phyloP scores from a whole-genome alignment of 1,140 invertebrate genomes.

The Drosophila punjabiensis region DNA sequence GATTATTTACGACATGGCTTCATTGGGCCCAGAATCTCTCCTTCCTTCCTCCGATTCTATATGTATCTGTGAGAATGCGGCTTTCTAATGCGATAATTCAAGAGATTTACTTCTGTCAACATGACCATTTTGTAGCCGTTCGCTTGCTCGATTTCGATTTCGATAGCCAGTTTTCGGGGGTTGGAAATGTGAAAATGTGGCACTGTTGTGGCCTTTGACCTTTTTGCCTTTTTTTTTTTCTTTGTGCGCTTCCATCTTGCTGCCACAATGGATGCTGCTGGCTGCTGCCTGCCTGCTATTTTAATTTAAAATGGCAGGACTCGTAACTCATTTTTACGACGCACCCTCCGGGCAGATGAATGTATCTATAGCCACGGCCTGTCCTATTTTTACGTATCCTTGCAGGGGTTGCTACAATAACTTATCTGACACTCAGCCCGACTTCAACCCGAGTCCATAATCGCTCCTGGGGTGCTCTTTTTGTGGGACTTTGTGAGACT shows the following conservation, averaged over 20 bases:
- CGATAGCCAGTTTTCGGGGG: constrained; percentile 44
- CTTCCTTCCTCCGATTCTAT: constrained; percentile 1
- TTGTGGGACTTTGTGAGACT: constrained; percentile 34
- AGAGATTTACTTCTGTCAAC: constrained; percentile 85
- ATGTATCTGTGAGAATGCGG: constrained; percentile 73
- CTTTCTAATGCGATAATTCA: constrained; percentile 85
- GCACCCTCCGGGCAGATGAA: constrained; percentile 69
- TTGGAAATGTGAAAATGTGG: constrained; percentile 69
- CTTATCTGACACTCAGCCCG: constrained; percentile 74
- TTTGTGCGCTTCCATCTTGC: constrained; percentile 58
- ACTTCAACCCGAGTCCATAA: constrained; percentile 70
- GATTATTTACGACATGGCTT: constrained; percentile 84
- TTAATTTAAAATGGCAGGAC: constrained; percentile 85
- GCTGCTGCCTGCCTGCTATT: constrained; percentile 64
- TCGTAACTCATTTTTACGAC: constrained; percentile 85
- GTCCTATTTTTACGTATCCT: constrained; percentile 79
- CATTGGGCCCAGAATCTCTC: constrained; percentile 65
- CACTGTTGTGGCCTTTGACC: constrained; percentile 76
- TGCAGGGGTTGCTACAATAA: constrained; percentile 83
- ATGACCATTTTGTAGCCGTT: constrained; percentile 76
- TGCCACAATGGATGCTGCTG: constrained; percentile 50
- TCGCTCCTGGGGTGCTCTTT: constrained; percentile 83
- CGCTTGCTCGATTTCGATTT: constrained; percentile 12
- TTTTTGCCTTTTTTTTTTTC: constrained; percentile 34
- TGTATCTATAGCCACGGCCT: constrained; percentile 43